phyloP scores from a whole-genome alignment of 2,113 vertebrate genomes.

The Hippocampus guttulatus region DNA sequence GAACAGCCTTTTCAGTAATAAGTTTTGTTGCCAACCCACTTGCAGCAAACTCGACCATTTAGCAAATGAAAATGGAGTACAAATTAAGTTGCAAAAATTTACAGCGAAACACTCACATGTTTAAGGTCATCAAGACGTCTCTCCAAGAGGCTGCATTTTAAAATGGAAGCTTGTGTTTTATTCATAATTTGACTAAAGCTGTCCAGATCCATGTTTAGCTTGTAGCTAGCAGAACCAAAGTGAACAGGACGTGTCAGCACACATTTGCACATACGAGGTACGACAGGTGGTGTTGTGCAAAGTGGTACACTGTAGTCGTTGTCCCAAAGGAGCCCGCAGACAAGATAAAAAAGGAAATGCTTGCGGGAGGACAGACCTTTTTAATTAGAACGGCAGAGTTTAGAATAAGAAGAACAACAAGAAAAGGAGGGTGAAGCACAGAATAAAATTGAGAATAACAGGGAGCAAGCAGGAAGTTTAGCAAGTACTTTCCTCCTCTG shows the following conservation, averaged over 20 bases:
- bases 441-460: neutral
- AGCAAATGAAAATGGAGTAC: neutral
- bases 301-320: constrained; percentile 39
- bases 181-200: constrained; percentile 56
- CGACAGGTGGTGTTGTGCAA: constrained; percentile 71
- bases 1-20: neutral
- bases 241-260: constrained; percentile 9
- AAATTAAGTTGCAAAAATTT: neutral
- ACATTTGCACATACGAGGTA: constrained; percentile 31
- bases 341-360: constrained; percentile 27
- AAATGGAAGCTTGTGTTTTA: constrained; percentile 61
- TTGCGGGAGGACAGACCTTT: constrained; percentile 34
- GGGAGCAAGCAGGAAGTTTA: neutral
- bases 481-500: neutral
- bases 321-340: constrained; percentile 37
- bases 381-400: constrained; percentile 48
- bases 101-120: constrained; percentile 55
- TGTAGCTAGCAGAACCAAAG: neutral
- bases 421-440: constrained; percentile 13
- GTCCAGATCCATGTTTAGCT: constrained; percentile 50
- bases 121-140: constrained; percentile 27
- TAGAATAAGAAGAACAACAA: constrained; percentile 6
- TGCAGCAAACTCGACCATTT: neutral
- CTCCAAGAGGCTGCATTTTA: constrained; percentile 46
- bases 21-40: neutral